Conservation (phyloP, 92 coral and sea anemone genomes). For the Bergia puertoricense region DNA sequence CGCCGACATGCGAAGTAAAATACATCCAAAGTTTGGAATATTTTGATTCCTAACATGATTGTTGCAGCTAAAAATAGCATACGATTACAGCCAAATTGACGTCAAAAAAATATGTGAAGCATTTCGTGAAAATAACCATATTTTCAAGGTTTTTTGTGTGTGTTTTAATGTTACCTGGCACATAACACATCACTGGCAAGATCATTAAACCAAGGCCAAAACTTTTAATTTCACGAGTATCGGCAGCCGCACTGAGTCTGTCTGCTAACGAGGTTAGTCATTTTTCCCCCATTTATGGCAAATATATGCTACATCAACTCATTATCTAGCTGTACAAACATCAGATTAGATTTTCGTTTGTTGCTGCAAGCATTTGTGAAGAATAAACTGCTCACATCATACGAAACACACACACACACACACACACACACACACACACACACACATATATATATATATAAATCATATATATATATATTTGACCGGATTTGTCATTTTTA, state of each 20-base stretch:
- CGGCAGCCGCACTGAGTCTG: neutral
- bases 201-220: neutral
- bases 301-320: neutral
- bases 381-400: neutral
- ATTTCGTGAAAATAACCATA: neutral
- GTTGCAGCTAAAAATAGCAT: too few relatives aligned
- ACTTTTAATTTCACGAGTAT: neutral
- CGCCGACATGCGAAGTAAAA: too few relatives aligned
- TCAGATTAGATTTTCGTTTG: neutral
- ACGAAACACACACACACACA: too few relatives aligned
- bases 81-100: neutral
- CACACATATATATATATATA: too few relatives aligned
- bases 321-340: neutral
- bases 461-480: too few relatives aligned
- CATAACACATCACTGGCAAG: neutral
- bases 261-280: neutral
- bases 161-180: neutral
- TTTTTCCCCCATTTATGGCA: neutral
- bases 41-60: too few relatives aligned
- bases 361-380: neutral
- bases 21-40: too few relatives aligned
- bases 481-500: too few relatives aligned
- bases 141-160: neutral
- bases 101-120: neutral
- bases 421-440: too few relatives aligned